A percentile compares a stretch with the other conserved stretches of the same genome.
These are phyloP conservation scores for Sebastiscus tertius DNA, from an alignment of 2,797 vertebrate species.

Conservation along the genomic window DNA sequence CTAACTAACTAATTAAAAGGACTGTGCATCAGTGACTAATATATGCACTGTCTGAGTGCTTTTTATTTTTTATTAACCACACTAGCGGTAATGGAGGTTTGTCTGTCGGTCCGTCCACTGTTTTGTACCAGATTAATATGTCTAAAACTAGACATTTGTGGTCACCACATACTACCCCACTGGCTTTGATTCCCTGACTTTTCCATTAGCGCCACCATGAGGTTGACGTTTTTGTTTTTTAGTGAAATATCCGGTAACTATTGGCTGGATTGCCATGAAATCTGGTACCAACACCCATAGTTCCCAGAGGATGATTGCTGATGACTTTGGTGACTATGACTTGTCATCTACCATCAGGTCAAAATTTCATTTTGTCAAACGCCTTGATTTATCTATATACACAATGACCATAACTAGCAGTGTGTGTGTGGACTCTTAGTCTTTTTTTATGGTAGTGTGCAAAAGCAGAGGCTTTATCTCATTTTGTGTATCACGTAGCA, in stretches of 20 bases:
- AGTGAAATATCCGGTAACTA: no score
- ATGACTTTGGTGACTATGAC: no score
- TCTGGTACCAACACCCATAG: no score
- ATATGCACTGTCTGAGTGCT: neutral
- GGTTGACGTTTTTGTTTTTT: neutral
- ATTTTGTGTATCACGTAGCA: neutral
- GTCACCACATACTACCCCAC: neutral
- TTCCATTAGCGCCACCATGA: neutral
- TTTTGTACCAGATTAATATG: neutral
- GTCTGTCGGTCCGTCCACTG: neutral
- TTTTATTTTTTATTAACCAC: neutral
- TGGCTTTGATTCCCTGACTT: neutral
- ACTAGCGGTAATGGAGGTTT: neutral
- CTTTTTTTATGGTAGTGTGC: neutral
- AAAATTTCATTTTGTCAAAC: neutral
- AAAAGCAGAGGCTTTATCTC: neutral
- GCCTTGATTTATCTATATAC: neutral
- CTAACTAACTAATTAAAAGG: neutral
- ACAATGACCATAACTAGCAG: neutral
- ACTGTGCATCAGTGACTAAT: neutral
- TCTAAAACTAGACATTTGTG: neutral
- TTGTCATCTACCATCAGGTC: no score
- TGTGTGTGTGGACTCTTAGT: neutral
- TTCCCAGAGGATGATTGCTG: no score
- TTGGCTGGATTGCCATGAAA: no score